Evolutionary conservation across 1,140 invertebrate genomes (phyloP).

Genomic region (Lasioglossum albipes): DNA sequence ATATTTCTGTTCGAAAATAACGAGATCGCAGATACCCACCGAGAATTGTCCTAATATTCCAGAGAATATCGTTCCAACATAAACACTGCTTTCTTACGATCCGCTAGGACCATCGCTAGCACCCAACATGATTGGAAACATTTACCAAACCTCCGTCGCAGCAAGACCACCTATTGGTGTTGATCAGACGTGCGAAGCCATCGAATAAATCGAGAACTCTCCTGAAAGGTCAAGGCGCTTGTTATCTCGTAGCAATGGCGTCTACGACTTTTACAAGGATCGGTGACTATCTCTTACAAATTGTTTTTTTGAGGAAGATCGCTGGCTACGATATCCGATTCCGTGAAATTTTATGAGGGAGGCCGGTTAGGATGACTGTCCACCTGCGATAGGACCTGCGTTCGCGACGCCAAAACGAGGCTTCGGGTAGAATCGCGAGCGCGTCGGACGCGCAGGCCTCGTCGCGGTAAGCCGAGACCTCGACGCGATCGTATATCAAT

Average conservation of each 20-base stretch:
- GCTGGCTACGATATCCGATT: not conserved
- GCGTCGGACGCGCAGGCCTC: constrained; percentile 26
- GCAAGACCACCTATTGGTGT: no score
- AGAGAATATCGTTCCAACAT: no score
- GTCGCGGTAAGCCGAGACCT: constrained; percentile 65
- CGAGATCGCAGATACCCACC: no score
- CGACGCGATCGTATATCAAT: constrained; percentile 73
- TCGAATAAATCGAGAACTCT: constrained; percentile 17
- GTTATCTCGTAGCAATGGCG: constrained; percentile 42
- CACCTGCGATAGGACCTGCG: constrained; percentile 2
- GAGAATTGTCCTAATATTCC: no score
- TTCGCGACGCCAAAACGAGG: constrained; percentile 25
- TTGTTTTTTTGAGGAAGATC: not conserved
- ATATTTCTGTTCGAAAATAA: no score
- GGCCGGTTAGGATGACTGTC: not conserved
- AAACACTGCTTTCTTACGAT: no score
- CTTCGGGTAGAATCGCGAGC: not conserved
- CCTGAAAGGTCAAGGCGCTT: constrained; percentile 55
- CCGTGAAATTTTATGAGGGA: not conserved
- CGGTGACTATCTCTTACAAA: constrained; percentile 18
- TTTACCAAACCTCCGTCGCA: not conserved
- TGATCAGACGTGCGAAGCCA: no score
- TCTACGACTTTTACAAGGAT: constrained; percentile 49
- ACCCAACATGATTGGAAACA: not conserved
- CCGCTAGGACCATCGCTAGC: no score